Evolutionary conservation across 1,140 invertebrate genomes (phyloP).

Genomic region (Apis dorsata): DNA sequence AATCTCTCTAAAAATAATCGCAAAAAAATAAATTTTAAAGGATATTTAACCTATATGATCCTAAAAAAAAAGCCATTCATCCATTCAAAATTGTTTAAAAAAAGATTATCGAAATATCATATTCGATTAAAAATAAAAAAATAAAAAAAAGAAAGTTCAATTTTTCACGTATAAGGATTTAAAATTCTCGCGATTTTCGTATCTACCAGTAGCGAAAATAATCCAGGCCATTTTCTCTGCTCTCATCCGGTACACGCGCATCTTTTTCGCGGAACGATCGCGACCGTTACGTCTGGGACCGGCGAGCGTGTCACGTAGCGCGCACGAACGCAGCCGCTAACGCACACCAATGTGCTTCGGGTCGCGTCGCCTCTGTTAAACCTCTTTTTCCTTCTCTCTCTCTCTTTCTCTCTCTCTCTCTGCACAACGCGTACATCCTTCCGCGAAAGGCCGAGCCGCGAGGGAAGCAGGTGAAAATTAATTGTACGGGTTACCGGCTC

Average conservation of each 20-base stretch:
- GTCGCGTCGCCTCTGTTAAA: slow-evolving; percentile 3
- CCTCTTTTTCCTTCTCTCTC: slow-evolving; percentile 7
- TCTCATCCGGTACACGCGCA: slow-evolving; percentile 32
- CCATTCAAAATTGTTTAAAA: no score
- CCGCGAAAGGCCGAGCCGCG: slow-evolving; percentile 63
- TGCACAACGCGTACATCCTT: slow-evolving; percentile 31
- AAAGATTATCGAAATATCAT: no score
- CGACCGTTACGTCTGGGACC: slow-evolving; percentile 56
- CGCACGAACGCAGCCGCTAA: not conserved
- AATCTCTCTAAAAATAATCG: no score
- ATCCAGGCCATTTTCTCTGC: slow-evolving; percentile 41
- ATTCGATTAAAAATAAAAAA: no score
- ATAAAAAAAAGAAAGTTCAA: not conserved
- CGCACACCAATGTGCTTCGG: not conserved
- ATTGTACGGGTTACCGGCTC: slow-evolving; percentile 70
- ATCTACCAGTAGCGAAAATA: slow-evolving; percentile 16
- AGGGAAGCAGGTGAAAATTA: slow-evolving; percentile 76
- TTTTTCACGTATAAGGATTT: not conserved
- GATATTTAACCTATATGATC: no score
- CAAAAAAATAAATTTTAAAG: no score
- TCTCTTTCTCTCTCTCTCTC: not conserved
- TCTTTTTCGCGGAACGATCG: slow-evolving; percentile 56
- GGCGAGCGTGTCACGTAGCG: slow-evolving; percentile 36
- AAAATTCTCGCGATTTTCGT: not conserved
- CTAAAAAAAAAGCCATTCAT: no score